These are phyloP conservation scores for Barnardius zonarius DNA, from an alignment of 2,113 vertebrate species.

Conservation along the genomic window DNA sequence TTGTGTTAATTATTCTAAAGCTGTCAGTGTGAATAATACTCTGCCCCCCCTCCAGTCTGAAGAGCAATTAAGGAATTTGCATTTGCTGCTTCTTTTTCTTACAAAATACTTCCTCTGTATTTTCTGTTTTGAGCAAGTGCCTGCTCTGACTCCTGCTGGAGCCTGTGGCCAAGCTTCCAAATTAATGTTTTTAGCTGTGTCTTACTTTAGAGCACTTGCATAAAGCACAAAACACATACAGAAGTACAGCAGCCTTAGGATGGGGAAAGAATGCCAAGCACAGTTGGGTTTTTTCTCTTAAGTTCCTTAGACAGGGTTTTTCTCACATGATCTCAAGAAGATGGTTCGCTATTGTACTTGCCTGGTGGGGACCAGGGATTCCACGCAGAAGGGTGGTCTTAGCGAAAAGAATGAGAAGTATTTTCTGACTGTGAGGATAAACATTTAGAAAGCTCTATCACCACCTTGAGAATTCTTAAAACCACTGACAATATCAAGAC, in stretches of 20 bases:
- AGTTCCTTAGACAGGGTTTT: not conserved
- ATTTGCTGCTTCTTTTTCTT: not conserved
- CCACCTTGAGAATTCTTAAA: not conserved
- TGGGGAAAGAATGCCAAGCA: not conserved
- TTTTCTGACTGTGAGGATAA: not conserved
- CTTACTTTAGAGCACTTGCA: not conserved
- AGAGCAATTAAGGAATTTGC: constrained; percentile 20
- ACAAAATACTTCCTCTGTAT: not conserved
- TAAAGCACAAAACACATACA: not conserved
- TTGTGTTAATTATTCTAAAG: constrained; percentile 58
- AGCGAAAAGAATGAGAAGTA: not conserved
- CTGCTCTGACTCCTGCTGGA: not conserved
- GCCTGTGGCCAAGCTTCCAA: not conserved
- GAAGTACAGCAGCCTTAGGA: not conserved
- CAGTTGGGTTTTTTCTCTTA: not conserved
- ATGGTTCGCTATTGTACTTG: not conserved
- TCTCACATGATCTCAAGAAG: not conserved
- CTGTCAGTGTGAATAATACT: not conserved
- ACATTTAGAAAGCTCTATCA: not conserved
- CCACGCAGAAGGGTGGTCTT: not conserved
- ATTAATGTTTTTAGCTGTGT: not conserved
- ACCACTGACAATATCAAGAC: not conserved
- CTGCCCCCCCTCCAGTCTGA: not conserved
- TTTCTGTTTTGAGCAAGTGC: not conserved
- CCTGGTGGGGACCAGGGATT: not conserved